phyloP scores from a whole-genome alignment of 2,113 vertebrate species.

The Columbina picui region DNA sequence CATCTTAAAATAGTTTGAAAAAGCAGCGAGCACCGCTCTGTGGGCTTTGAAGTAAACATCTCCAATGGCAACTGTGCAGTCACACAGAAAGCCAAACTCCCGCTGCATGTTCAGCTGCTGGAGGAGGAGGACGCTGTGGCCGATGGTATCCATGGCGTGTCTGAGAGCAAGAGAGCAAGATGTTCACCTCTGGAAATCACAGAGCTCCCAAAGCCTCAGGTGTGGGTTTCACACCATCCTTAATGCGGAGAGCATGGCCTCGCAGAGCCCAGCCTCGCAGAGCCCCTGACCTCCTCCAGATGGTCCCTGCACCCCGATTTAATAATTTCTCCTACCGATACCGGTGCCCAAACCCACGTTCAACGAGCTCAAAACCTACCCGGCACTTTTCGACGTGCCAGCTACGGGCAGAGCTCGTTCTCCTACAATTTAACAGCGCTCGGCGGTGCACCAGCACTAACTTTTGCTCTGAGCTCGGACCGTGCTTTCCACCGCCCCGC shows the following conservation, averaged over 20 bases:
- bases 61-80: conserved; percentile 96
- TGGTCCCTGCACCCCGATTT: neutral
- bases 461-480: neutral
- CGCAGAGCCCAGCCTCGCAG: neutral
- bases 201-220: neutral
- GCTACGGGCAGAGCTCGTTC: neutral
- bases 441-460: neutral
- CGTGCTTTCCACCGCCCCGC: accelerated
- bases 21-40: conserved; percentile 93
- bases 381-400: neutral
- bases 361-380: neutral
- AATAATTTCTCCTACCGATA: too few species aligned
- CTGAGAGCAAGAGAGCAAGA: conserved; percentile 45
- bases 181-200: neutral
- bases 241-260: neutral
- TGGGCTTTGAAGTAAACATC: conserved; percentile 99
- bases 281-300: neutral
- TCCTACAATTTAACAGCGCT: neutral
- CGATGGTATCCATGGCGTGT: conserved; percentile 85
- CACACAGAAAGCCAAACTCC: conserved; percentile 97
- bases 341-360: neutral
- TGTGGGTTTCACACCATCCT: neutral
- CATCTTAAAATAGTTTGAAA: conserved; percentile 99
- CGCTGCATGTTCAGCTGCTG: conserved; percentile 97
- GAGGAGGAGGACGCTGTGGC: conserved; percentile 93